phyloP scores from a whole-genome alignment of 2,888 invertebrate genomes.

The Lasiommata megera region DNA sequence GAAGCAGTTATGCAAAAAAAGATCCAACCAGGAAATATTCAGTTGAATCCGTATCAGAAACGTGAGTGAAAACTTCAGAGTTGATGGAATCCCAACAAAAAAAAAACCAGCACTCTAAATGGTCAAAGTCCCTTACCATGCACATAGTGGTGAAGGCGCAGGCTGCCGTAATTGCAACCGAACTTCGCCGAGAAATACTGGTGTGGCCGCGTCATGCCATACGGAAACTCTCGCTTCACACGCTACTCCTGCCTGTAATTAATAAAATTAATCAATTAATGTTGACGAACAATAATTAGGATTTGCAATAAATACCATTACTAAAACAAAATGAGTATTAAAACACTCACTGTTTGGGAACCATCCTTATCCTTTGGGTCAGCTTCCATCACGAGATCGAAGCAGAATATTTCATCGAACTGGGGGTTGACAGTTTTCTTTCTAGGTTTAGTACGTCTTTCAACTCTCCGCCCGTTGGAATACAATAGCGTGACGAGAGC shows the following conservation, averaged over 20 bases:
- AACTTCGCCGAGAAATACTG: slow-evolving; percentile 94
- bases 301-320: background rate
- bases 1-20: too few relatives aligned
- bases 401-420: slow-evolving; percentile 93
- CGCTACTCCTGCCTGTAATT: slow-evolving; percentile 83
- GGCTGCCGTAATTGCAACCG: slow-evolving; percentile 88
- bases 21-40: too few relatives aligned
- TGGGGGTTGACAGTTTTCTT: slow-evolving; percentile 95
- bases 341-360: slow-evolving; percentile 76
- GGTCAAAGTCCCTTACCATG: slow-evolving; percentile 82
- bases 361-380: slow-evolving; percentile 77
- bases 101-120: too few relatives aligned
- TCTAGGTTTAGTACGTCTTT: slow-evolving; percentile 90
- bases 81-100: too few relatives aligned
- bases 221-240: slow-evolving; percentile 90
- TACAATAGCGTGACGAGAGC: slow-evolving; percentile 90
- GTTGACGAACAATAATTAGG: background rate
- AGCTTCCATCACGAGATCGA: slow-evolving; percentile 84
- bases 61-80: too few relatives aligned
- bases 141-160: slow-evolving; percentile 70
- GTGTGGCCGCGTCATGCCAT: slow-evolving; percentile 93
- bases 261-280: too few relatives aligned
- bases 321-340: too few relatives aligned
- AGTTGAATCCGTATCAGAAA: too few relatives aligned
- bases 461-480: slow-evolving; percentile 89